Evolutionary conservation across 30 jellyfish, hydroid and myxozoan genomes (phyloP), one percentile per base, ranked within the genome.

Genomic region (Chrysaora quinquecirrha): DNA sequence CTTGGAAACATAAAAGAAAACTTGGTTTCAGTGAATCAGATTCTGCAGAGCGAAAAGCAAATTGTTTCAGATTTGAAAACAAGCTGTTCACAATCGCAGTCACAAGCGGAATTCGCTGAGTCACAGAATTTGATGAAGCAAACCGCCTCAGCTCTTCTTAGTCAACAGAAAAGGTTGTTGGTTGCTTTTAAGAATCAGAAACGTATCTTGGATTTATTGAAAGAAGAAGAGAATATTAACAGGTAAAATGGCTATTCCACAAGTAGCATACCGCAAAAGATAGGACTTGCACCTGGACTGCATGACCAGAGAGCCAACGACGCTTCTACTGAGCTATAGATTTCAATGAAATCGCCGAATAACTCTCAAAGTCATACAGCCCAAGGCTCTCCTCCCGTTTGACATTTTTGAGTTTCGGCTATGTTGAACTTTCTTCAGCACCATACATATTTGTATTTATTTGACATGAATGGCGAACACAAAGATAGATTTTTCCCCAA

Each of bases 161-260:
- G 46, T 18, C 56, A 22, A 10, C 82, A 79, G 29, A 64, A 48
- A 52, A 49, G 90, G 16, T 50, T 79, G 30, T 64, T 64, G 19
- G 16, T 22, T 14, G 90, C 90, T 23, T 64, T 79, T 69, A 67
- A 79, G 29, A 49, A 14, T 6, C 90, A 79, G 67, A 79, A 79
- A 31, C 0, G 4, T 0, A 66, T 79, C 24, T 47, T 52, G 6
- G 74, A 23, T 23, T 25, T 20, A 28, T 28, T 64, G 16, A 62
- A 65, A 16, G 63, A 34, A n/a, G 3, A 12, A 34, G 46, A 74
- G 0, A n/a, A n/a, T n/a, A n/a, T n/a, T 20, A 24, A n/a, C 50
- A 27, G 12, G 58, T 16, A 43, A 43, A 43, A 16, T 43, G 58
- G 16, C 12, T 43, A 43, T 43, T n/a, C n/a, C n/a, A n/a, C n/a